These are phyloP conservation scores for Eueides isabella DNA, from an alignment of 1,140 invertebrate species.

Conservation along the genomic window DNA sequence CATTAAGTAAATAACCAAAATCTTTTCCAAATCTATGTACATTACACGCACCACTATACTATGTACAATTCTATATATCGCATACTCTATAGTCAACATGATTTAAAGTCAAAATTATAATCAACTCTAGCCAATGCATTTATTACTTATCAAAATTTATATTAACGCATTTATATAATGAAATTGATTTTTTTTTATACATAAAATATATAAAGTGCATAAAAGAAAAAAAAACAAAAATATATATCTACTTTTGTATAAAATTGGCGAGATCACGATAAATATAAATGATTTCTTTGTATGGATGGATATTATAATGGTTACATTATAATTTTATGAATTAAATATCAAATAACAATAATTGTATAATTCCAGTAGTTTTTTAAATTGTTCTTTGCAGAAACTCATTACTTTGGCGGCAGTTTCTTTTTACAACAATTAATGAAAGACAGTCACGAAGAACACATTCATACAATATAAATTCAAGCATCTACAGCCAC, in stretches of 20 bases:
- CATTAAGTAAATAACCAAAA: constrained; percentile 57
- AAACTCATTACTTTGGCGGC: constrained; percentile 9
- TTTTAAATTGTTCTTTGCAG: constrained; percentile 7
- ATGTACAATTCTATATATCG: constrained; percentile 88
- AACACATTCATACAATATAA: constrained; percentile 2
- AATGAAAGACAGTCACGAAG: neutral
- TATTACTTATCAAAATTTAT: too few species aligned
- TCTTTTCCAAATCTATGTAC: constrained; percentile 56
- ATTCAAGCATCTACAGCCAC: constrained; percentile 6
- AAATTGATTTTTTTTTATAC: constrained; percentile 2
- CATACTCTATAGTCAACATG: constrained; percentile 34
- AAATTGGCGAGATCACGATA: constrained; percentile 7
- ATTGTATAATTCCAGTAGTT: neutral
- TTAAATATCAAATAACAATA: constrained; percentile 9
- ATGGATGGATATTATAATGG: constrained; percentile 5
- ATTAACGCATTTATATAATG: neutral
- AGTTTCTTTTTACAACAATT: constrained; percentile 7
- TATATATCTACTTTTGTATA: neutral
- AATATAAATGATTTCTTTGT: constrained; percentile 9
- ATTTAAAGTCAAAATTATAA: constrained; percentile 28
- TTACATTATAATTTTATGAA: neutral
- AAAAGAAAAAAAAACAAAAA: neutral
- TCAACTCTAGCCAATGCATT: constrained; percentile 40
- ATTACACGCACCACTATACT: constrained; percentile 45
- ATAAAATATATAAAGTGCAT: neutral